phyloP scores from a whole-genome alignment of 2,797 vertebrate species.

The Falco columbarius region DNA sequence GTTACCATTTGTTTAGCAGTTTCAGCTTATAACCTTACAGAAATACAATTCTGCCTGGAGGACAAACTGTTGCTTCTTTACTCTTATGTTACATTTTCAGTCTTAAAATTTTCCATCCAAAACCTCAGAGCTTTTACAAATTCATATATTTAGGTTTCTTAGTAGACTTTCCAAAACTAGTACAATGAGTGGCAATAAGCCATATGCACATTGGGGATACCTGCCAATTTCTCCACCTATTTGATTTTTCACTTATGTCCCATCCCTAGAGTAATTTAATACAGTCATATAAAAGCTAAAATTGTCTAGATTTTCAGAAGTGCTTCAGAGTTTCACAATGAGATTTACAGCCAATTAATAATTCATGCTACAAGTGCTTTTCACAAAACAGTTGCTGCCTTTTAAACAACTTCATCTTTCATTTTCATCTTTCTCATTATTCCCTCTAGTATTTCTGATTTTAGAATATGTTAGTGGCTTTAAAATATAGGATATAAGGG shows the following conservation, averaged over 20 bases:
- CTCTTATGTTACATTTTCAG: neutral
- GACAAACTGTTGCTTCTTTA: neutral
- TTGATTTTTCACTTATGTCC: neutral
- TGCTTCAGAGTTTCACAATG: neutral
- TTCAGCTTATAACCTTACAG: neutral
- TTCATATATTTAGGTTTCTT: neutral
- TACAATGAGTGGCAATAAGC: neutral
- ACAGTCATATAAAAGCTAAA: neutral
- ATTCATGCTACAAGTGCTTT: neutral
- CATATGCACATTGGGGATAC: neutral
- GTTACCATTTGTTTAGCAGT: neutral
- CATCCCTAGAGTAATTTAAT: neutral
- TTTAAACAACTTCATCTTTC: neutral
- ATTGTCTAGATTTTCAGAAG: neutral
- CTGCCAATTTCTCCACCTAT: neutral
- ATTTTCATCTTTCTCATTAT: neutral
- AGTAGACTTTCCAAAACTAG: neutral
- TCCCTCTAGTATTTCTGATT: neutral
- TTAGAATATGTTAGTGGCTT: neutral
- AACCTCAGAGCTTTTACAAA: neutral
- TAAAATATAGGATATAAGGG: neutral
- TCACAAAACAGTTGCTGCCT: neutral
- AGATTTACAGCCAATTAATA: neutral
- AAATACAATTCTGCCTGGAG: neutral
- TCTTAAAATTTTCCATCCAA: neutral